Evolutionary conservation across 2,797 vertebrate species (phyloP).

Genomic region (Eleutherodactylus coqui): DNA sequence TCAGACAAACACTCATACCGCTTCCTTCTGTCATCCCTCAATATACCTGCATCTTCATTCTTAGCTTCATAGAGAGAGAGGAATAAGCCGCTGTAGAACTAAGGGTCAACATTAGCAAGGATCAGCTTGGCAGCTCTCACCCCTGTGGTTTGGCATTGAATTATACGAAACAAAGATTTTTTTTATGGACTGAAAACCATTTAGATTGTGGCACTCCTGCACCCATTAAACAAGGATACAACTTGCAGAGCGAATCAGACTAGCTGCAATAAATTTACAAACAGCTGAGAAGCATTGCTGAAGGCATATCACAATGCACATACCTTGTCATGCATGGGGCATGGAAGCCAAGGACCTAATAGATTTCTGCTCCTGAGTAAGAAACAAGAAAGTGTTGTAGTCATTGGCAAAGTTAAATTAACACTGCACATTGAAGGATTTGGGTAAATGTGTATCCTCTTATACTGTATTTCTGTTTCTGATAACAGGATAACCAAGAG

Average conservation of each 20-base stretch:
- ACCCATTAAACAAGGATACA: background rate
- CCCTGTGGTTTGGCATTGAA: background rate
- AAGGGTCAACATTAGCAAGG: too few relatives aligned
- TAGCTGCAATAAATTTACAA: background rate
- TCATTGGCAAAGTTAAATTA: background rate
- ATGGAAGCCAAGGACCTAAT: background rate
- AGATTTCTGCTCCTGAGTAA: slow-evolving; percentile 24
- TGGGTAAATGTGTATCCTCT: background rate
- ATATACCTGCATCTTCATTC: too few relatives aligned
- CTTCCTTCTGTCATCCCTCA: too few relatives aligned
- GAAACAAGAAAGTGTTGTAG: slow-evolving; percentile 7
- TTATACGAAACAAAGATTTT: background rate
- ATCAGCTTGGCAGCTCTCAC: background rate
- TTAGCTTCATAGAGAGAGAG: too few relatives aligned
- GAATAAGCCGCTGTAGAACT: too few relatives aligned
- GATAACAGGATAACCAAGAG: background rate
- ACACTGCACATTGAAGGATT: background rate
- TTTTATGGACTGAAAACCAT: too few relatives aligned
- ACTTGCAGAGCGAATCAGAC: background rate
- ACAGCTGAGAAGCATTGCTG: background rate
- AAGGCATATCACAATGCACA: background rate
- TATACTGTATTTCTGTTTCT: background rate
- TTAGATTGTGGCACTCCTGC: too few relatives aligned
- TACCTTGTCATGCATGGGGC: slow-evolving; percentile 22
- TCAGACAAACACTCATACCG: too few relatives aligned